Evolutionary conservation across 2,113 vertebrate genomes (phyloP).

Genomic region (Nothocercus julius): DNA sequence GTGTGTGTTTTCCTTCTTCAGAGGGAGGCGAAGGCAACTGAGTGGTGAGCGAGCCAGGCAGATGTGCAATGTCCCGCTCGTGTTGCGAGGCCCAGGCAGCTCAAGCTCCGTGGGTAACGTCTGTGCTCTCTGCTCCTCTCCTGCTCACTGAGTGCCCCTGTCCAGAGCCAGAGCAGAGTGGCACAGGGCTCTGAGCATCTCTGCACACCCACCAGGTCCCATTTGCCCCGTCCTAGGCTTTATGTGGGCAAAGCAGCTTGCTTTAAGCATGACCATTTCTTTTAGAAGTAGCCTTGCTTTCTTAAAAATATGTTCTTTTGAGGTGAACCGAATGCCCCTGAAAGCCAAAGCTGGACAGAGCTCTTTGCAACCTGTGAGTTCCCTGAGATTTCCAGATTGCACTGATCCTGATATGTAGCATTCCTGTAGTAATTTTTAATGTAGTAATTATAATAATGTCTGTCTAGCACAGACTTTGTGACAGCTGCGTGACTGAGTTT

Average conservation of each 20-base stretch:
- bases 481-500: neutral
- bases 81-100: neutral
- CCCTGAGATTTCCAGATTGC: neutral
- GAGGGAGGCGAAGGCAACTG: neutral
- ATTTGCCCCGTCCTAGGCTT: neutral
- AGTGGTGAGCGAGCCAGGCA: neutral
- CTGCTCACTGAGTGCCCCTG: neutral
- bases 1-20: neutral
- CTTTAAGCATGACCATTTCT: neutral
- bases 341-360: neutral
- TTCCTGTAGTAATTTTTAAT: neutral
- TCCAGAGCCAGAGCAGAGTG: neutral
- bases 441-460: neutral
- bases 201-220: neutral
- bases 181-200: rapidly evolving
- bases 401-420: neutral
- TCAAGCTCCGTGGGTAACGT: rapidly evolving
- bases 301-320: neutral
- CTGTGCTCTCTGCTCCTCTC: neutral
- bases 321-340: neutral
- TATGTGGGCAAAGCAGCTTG: neutral
- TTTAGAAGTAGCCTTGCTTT: neutral
- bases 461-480: neutral
- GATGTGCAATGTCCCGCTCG: rapidly evolving
- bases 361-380: neutral